A percentile compares a stretch with the other conserved stretches of the same genome.
These are phyloP conservation scores for Apantesis nais DNA, from an alignment of 2,888 invertebrate species.

Conservation along the genomic window DNA sequence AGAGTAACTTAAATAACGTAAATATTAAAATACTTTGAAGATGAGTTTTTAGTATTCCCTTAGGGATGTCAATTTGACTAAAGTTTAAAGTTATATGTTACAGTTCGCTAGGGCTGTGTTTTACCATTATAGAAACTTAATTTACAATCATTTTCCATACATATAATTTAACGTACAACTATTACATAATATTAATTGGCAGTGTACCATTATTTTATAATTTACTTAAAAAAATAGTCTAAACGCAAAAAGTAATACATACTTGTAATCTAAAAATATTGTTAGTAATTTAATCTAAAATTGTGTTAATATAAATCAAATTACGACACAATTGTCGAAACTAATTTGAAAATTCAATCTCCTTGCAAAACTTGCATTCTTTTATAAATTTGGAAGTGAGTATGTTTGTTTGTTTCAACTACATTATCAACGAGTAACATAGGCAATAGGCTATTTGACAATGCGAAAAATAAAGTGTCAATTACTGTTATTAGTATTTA, in stretches of 20 bases:
- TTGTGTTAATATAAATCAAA: background rate
- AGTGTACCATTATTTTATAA: conserved; percentile 7
- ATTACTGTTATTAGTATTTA: too few species aligned
- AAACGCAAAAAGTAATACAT: conserved; percentile 11
- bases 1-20: conserved; percentile 44
- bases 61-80: conserved; percentile 46
- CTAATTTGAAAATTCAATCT: background rate
- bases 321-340: background rate
- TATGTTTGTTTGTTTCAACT: too few species aligned
- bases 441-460: too few species aligned
- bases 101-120: conserved; percentile 13
- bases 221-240: background rate
- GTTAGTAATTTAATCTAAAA: background rate
- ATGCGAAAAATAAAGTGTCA: too few species aligned
- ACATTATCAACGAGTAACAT: too few species aligned
- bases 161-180: background rate
- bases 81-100: conserved; percentile 33
- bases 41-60: conserved; percentile 47
- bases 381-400: too few species aligned
- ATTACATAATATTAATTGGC: conserved; percentile 4
- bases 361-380: background rate
- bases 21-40: conserved; percentile 48
- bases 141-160: background rate
- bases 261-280: background rate
- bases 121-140: background rate